These are phyloP conservation scores for Crioceris asparagi DNA, from an alignment of 2,888 invertebrate species.

Conservation along the genomic window DNA sequence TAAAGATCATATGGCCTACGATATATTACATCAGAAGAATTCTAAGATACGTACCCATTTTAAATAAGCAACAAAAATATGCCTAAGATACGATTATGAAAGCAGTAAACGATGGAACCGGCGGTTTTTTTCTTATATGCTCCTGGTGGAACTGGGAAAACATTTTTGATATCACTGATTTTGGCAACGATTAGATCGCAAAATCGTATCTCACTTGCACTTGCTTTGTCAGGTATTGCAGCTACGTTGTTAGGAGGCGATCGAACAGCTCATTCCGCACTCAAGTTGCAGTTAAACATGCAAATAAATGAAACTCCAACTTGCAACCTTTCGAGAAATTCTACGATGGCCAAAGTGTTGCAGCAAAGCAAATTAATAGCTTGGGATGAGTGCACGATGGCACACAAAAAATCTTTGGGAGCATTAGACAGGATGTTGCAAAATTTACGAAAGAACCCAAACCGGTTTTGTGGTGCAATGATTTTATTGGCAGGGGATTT, in stretches of 20 bases:
- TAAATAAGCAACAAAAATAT: too few relatives aligned
- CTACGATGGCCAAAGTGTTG: constrained; percentile 24
- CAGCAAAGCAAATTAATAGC: constrained; percentile 14
- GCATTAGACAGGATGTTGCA: constrained; percentile 2
- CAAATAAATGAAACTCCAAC: constrained; percentile 21
- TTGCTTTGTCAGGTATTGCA: constrained; percentile 35
- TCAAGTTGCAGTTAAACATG: constrained; percentile 32
- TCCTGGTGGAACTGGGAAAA: constrained; percentile 22
- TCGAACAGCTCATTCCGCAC: constrained; percentile 32
- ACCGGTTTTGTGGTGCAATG: constrained; percentile 2
- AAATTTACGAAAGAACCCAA: not conserved
- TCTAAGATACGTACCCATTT: too few relatives aligned
- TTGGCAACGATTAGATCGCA: constrained; percentile 28
- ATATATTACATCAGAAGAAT: too few relatives aligned
- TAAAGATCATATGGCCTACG: too few relatives aligned
- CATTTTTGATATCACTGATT: constrained; percentile 32
- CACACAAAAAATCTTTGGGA: constrained; percentile 5
- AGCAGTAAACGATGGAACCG: too few relatives aligned
- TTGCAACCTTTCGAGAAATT: constrained; percentile 23
- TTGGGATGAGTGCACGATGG: constrained; percentile 9
- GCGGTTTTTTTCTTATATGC: too few relatives aligned
- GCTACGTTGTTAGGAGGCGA: constrained; percentile 34
- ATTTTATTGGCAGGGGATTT: constrained; percentile 1
- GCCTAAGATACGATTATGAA: too few relatives aligned
- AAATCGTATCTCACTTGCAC: constrained; percentile 19